phyloP scores from a whole-genome alignment of 2,113 vertebrate genomes.

The Coracopsis vasa region DNA sequence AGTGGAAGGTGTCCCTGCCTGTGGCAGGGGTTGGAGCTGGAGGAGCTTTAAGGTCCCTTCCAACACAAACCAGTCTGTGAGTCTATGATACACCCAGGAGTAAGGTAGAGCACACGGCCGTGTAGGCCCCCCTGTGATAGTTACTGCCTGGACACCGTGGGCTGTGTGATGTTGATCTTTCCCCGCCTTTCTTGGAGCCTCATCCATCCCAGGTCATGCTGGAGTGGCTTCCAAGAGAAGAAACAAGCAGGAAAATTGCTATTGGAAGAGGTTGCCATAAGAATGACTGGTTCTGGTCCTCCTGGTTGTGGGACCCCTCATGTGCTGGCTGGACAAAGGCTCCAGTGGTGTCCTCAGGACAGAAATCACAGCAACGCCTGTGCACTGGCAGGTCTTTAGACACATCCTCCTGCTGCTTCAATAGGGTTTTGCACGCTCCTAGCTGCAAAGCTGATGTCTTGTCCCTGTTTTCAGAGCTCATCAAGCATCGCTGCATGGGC shows the following conservation, averaged over 20 bases:
- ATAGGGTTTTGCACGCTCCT: not conserved
- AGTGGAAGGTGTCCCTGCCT: not conserved
- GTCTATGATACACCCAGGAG: not conserved
- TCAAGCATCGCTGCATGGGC: not conserved
- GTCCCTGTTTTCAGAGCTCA: not conserved
- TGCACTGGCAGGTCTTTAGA: not conserved
- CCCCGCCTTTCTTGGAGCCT: not conserved
- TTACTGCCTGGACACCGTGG: fast-evolving
- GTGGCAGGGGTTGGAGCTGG: not conserved
- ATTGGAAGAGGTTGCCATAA: fast-evolving
- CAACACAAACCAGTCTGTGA: not conserved
- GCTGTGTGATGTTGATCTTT: not conserved
- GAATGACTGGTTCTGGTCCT: not conserved
- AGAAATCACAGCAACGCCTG: not conserved
- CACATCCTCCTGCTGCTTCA: not conserved
- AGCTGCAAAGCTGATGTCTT: not conserved
- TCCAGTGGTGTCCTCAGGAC: fast-evolving
- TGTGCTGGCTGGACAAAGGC: fast-evolving
- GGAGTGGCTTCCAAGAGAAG: not conserved
- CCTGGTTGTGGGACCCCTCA: fast-evolving
- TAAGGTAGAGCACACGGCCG: fast-evolving
- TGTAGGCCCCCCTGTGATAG: fast-evolving
- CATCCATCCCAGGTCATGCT: not conserved
- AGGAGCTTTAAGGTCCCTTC: not conserved
- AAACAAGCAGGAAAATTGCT: fast-evolving